These are phyloP conservation scores for Apotomis capreana DNA, from an alignment of 2,888 invertebrate genomes.

Conservation along the genomic window DNA sequence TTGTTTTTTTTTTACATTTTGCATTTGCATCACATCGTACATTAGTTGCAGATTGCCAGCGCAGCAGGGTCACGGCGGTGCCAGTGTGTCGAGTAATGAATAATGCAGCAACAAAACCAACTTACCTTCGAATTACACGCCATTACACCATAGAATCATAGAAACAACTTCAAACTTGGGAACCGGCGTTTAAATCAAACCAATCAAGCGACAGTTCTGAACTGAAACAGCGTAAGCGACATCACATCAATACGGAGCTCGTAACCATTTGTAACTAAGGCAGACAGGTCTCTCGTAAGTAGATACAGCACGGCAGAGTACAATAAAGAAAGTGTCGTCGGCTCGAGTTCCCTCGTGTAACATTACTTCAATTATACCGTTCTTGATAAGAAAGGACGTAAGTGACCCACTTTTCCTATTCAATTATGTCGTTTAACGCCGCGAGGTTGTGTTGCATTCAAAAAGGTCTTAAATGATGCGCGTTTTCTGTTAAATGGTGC, in stretches of 20 bases:
- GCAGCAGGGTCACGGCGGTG: too few species aligned
- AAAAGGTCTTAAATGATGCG: constrained; percentile 5
- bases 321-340: constrained; percentile 51
- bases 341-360: constrained; percentile 54
- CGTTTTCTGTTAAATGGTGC: neutral
- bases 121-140: constrained; percentile 1
- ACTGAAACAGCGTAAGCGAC: neutral
- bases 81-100: neutral
- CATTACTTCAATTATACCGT: constrained; percentile 59
- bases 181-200: constrained; percentile 32
- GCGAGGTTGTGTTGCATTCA: neutral
- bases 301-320: constrained; percentile 43
- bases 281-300: constrained; percentile 21
- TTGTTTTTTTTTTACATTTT: too few species aligned
- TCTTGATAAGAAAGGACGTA: constrained; percentile 23
- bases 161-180: constrained; percentile 21
- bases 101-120: neutral
- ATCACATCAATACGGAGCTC: neutral
- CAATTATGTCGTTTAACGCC: neutral
- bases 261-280: neutral
- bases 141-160: constrained; percentile 16
- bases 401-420: neutral
- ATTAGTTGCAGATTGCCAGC: too few species aligned
- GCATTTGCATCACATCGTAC: too few species aligned
- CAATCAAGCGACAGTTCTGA: neutral